Percentiles rank a stretch among this genome's conserved stretches.
phyloP scores from a whole-genome alignment of 2,888 invertebrate genomes.

The Orthosia incerta region DNA sequence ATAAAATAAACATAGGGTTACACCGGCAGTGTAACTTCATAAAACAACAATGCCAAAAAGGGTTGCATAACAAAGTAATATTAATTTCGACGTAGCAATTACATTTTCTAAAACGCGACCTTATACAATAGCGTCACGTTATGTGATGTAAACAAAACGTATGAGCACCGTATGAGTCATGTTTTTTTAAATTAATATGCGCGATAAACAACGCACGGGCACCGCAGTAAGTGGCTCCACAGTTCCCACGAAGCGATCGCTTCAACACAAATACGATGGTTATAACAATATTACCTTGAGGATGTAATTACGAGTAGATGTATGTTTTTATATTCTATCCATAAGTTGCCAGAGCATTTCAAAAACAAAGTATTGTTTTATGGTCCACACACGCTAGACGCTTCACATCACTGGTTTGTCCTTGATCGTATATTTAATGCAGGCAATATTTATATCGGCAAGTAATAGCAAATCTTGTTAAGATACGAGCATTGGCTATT shows the following conservation, averaged over 20 bases:
- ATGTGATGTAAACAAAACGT: slow-evolving; percentile 66
- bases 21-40: slow-evolving; percentile 9
- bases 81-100: slow-evolving; percentile 46
- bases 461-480: slow-evolving; percentile 37
- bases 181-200: slow-evolving; percentile 61
- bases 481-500: slow-evolving; percentile 26
- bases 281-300: slow-evolving; percentile 54
- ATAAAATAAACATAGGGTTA: slow-evolving; percentile 23
- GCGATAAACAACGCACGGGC: slow-evolving; percentile 45
- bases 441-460: slow-evolving; percentile 26
- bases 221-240: slow-evolving; percentile 13
- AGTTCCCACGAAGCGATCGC: slow-evolving; percentile 55
- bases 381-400: slow-evolving; percentile 22
- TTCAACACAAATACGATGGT: slow-evolving; percentile 34
- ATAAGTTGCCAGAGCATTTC: slow-evolving; percentile 19
- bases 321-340: slow-evolving; percentile 35
- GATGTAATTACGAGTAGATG: slow-evolving; percentile 37
- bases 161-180: slow-evolving; percentile 64
- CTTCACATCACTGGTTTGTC: slow-evolving; percentile 40
- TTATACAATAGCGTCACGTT: slow-evolving; percentile 55
- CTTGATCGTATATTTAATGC: slow-evolving; percentile 36
- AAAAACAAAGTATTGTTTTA: slow-evolving; percentile 43
- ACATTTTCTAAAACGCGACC: slow-evolving; percentile 63
- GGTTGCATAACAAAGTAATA: slow-evolving; percentile 52
- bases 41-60: slow-evolving; percentile 39